These are phyloP conservation scores for Ophiothrix spiculata DNA, from an alignment of 35 echinoderm and acorn worm species.

Conservation along the genomic window DNA sequence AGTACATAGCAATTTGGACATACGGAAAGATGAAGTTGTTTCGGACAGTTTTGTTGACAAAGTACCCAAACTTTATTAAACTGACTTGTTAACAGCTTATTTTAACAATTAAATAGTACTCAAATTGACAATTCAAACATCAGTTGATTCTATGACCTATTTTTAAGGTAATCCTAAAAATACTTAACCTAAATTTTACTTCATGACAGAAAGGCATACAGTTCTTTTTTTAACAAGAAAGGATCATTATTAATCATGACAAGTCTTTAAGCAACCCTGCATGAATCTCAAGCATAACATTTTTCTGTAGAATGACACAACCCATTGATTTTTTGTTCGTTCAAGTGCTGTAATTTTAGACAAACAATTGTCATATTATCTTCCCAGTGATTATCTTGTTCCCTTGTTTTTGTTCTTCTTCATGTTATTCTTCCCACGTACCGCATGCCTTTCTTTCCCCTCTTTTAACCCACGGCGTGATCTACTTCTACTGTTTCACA, in stretches of 20 bases:
- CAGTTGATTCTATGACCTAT: neutral
- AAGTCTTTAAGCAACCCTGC: neutral
- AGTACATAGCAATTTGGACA: too few species aligned
- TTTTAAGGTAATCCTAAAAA: neutral
- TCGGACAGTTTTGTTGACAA: neutral
- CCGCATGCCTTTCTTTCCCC: neutral
- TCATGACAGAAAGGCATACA: neutral
- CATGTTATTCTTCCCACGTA: neutral
- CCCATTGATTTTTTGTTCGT: neutral
- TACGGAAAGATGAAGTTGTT: too few species aligned
- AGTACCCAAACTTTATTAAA: neutral
- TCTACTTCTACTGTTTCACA: neutral
- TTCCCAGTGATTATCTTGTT: neutral
- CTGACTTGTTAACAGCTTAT: neutral
- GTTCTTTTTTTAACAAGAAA: neutral
- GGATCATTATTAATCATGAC: neutral
- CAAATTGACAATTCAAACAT: neutral
- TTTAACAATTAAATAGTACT: neutral
- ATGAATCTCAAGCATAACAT: neutral
- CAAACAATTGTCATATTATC: slow-evolving; percentile 4
- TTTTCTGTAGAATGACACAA: neutral
- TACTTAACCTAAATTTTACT: slow-evolving; percentile 3
- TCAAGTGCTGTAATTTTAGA: neutral
- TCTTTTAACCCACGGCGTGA: neutral
- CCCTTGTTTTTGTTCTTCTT: neutral